A percentile compares a stretch with the other conserved stretches of the same genome.
Evolutionary conservation across 2,888 invertebrate species (phyloP).

Genomic region (Cylindroiulus punctatus): DNA sequence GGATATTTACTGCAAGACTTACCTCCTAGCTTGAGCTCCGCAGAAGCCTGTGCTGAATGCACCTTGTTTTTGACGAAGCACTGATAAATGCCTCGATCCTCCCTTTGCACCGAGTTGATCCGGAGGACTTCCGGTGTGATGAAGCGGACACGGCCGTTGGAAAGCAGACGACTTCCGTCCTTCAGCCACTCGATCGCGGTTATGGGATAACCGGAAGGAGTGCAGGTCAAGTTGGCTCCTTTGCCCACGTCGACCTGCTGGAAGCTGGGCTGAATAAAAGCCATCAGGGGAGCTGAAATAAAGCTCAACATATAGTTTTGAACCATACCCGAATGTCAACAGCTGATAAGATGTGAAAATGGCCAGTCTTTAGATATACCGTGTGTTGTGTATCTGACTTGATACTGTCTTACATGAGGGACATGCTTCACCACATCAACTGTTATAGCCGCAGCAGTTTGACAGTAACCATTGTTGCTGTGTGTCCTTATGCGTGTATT

Average conservation of each 20-base stretch:
- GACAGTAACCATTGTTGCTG: too few relatives aligned
- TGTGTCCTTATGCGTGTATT: too few relatives aligned
- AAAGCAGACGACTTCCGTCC: slow-evolving; percentile 81
- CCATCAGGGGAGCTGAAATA: slow-evolving; percentile 56
- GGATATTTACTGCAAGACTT: slow-evolving; percentile 57
- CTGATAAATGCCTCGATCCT: slow-evolving; percentile 66
- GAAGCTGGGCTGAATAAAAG: slow-evolving; percentile 56
- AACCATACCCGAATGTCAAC: background rate
- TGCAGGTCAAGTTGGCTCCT: slow-evolving; percentile 64
- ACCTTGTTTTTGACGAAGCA: slow-evolving; percentile 78
- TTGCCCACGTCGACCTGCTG: slow-evolving; percentile 63
- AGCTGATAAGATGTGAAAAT: too few relatives aligned
- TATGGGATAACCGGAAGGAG: slow-evolving; percentile 75
- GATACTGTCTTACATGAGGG: too few relatives aligned
- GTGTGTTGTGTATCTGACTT: too few relatives aligned
- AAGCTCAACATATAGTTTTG: background rate
- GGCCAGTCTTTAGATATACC: too few relatives aligned
- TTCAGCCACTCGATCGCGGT: slow-evolving; percentile 92
- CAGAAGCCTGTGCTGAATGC: slow-evolving; percentile 85
- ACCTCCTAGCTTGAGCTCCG: slow-evolving; percentile 84
- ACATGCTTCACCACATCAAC: too few relatives aligned
- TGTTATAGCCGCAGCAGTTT: too few relatives aligned
- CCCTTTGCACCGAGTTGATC: slow-evolving; percentile 62
- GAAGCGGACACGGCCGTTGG: slow-evolving; percentile 51
- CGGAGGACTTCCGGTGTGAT: slow-evolving; percentile 60